Evolutionary conservation across 2,797 vertebrate genomes (phyloP).

Genomic region (Eleutherodactylus coqui): DNA sequence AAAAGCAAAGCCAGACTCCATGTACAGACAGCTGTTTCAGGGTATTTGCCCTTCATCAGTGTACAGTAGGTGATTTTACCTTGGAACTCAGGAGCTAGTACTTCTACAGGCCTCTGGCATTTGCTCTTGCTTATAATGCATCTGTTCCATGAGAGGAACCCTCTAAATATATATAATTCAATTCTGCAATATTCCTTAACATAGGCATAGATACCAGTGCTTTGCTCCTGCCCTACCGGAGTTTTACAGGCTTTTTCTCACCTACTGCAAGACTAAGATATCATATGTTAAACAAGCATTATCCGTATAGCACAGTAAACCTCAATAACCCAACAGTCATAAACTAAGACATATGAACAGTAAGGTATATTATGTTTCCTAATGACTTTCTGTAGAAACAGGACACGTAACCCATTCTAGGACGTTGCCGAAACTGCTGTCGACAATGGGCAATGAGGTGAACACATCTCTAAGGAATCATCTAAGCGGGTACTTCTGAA

Average conservation of each 20-base stretch:
- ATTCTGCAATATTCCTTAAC: too few species aligned
- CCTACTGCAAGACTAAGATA: neutral
- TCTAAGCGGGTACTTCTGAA: neutral
- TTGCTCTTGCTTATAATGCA: neutral
- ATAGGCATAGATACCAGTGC: too few species aligned
- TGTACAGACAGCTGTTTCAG: too few species aligned
- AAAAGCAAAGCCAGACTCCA: too few species aligned
- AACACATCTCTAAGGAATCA: neutral
- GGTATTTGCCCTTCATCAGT: too few species aligned
- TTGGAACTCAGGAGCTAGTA: too few species aligned
- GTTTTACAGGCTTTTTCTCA: neutral
- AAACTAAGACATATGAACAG: neutral
- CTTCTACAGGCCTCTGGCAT: neutral
- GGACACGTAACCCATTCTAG: too few species aligned
- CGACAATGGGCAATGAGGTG: neutral
- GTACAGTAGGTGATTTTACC: too few species aligned
- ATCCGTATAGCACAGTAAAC: neutral
- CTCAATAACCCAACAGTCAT: neutral
- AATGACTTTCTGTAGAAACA: neutral
- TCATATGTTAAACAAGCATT: neutral
- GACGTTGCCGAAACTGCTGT: too few species aligned
- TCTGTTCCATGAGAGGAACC: neutral
- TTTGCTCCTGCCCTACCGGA: too few species aligned
- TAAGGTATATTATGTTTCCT: neutral
- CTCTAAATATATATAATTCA: neutral